Evolutionary conservation across 2,888 invertebrate species (phyloP).

Genomic region (Camponotus fellah): DNA sequence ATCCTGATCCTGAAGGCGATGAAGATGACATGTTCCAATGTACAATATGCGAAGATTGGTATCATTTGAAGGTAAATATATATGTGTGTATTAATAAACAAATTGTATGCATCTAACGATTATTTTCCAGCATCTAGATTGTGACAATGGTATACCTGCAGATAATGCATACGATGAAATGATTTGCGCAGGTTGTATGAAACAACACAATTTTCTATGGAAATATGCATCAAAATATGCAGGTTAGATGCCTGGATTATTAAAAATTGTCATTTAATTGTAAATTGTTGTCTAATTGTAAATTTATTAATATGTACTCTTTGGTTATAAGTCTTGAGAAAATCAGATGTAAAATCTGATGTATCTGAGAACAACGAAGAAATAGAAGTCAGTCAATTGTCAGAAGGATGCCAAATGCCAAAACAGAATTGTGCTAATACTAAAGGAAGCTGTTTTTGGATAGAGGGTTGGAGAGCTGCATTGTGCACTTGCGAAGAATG

Average conservation of each 20-base stretch:
- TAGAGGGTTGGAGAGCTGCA: conserved; percentile 91
- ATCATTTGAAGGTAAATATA: conserved; percentile 90
- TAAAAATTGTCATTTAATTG: not conserved
- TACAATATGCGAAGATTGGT: conserved; percentile 99
- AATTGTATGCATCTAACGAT: conserved; percentile 9
- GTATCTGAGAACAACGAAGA: conserved; percentile 64
- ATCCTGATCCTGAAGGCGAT: conserved; percentile 96
- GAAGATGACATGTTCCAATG: conserved; percentile 98
- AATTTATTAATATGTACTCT: not conserved
- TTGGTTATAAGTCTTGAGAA: not conserved
- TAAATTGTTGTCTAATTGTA: not conserved
- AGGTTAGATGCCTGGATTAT: conserved; percentile 70
- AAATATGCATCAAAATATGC: conserved; percentile 88
- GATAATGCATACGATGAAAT: conserved; percentile 91
- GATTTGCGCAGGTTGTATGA: conserved; percentile 93
- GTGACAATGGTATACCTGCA: conserved; percentile 87
- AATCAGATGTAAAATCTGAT: conserved; percentile 69
- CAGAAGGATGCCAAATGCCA: conserved; percentile 79
- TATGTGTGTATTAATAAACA: not conserved
- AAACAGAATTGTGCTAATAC: conserved; percentile 54
- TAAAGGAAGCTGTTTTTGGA: conserved; percentile 92
- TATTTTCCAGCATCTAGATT: conserved; percentile 89
- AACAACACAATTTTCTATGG: conserved; percentile 91
- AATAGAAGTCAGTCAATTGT: conserved; percentile 26
- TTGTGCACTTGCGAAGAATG: conserved; percentile 92